Evolutionary conservation across 1,140 invertebrate species (phyloP).

Genomic region (Phortica variegata): DNA sequence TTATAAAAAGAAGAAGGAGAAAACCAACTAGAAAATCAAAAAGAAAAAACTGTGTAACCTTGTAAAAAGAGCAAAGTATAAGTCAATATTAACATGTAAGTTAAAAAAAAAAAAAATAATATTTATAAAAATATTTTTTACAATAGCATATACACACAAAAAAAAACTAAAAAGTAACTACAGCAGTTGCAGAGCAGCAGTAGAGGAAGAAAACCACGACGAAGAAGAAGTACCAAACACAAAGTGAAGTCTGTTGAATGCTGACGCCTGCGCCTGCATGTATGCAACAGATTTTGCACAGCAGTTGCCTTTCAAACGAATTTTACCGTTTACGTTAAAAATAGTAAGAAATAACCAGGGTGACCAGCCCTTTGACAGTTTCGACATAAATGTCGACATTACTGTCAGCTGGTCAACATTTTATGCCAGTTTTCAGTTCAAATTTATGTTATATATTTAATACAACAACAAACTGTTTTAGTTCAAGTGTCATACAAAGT

Average conservation of each 20-base stretch:
- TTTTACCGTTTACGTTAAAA: constrained; percentile 54
- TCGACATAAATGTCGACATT: constrained; percentile 27
- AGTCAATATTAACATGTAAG: constrained; percentile 40
- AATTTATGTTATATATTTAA: constrained; percentile 32
- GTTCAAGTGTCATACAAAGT: constrained; percentile 46
- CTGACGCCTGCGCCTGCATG: constrained; percentile 16
- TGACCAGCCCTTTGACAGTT: no score
- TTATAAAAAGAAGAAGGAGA: constrained; percentile 38
- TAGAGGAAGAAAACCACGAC: neutral
- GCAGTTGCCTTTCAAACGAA: constrained; percentile 54
- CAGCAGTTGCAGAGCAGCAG: no score
- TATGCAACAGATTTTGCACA: constrained; percentile 32
- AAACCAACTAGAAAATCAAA: constrained; percentile 20
- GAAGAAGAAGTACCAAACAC: constrained; percentile 34
- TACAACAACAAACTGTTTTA: constrained; percentile 34
- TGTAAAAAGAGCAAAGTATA: constrained; percentile 33
- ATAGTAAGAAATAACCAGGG: constrained; percentile 46
- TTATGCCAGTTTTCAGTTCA: constrained; percentile 44
- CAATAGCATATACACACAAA: constrained; percentile 51
- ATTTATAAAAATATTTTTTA: constrained; percentile 55
- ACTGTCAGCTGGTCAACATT: constrained; percentile 22
- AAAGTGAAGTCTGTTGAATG: constrained; percentile 29
- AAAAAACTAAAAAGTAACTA: constrained; percentile 38
- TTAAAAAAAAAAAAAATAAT: constrained; percentile 31
- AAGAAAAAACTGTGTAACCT: constrained; percentile 23